Evolutionary conservation across 2,113 vertebrate genomes (phyloP).

Genomic region (Sitta europaea): DNA sequence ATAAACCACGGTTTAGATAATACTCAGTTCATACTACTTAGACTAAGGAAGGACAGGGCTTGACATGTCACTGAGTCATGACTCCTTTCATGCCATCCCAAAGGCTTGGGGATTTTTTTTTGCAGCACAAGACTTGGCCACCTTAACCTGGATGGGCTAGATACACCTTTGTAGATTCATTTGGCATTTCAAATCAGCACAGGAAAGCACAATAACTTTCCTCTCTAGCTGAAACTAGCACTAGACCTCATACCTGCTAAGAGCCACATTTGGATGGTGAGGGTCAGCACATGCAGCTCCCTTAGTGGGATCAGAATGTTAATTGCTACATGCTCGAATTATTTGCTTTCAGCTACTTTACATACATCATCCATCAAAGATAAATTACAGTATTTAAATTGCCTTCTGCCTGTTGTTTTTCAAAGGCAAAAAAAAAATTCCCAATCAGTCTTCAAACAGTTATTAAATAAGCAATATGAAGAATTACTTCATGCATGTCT

Average conservation of each 20-base stretch:
- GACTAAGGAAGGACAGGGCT: background rate
- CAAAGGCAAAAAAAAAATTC: background rate
- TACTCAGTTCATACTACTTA: background rate
- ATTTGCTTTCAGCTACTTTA: conserved; percentile 26
- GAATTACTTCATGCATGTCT: background rate
- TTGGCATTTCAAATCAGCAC: background rate
- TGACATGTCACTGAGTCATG: background rate
- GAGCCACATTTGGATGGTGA: background rate
- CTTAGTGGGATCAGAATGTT: background rate
- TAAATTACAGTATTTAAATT: conserved; percentile 48
- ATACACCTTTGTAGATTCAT: background rate
- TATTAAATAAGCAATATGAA: background rate
- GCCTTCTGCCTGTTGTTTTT: conserved; percentile 13
- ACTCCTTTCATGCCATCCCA: background rate
- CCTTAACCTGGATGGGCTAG: background rate
- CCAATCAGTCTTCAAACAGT: background rate
- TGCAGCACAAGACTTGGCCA: background rate
- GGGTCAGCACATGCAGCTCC: background rate
- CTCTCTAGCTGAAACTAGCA: background rate
- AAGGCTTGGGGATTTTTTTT: background rate
- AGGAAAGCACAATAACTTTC: background rate
- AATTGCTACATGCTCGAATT: conserved; percentile 28
- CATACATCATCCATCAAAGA: conserved; percentile 11
- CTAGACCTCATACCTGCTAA: background rate
- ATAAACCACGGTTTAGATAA: background rate